Evolutionary conservation across 1,140 invertebrate species (phyloP).

Genomic region (Schlechtendalia chinensis): DNA sequence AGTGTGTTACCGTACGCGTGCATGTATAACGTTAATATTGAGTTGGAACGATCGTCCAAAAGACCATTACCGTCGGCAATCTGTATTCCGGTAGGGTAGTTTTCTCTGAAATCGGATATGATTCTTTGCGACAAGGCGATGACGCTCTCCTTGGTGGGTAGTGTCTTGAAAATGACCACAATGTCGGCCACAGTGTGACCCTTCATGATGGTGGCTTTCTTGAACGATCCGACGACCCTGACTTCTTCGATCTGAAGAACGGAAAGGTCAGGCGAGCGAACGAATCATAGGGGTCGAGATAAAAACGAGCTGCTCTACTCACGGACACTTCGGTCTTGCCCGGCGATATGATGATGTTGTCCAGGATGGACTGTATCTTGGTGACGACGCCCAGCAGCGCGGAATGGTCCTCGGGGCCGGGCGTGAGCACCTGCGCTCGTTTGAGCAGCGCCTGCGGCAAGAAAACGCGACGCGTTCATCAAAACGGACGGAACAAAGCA

Average conservation of each 20-base stretch:
- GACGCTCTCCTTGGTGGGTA: conserved; percentile 93
- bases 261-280: too few relatives aligned
- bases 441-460: conserved; percentile 83
- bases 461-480: too few relatives aligned
- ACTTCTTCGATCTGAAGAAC: conserved; percentile 89
- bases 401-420: conserved; percentile 83
- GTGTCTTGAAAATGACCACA: conserved; percentile 95
- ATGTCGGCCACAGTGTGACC: conserved; percentile 94
- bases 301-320: too few relatives aligned
- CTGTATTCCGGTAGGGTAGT: conserved; percentile 18
- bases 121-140: conserved; percentile 57
- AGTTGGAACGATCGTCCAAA: too few relatives aligned
- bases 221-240: conserved; percentile 93
- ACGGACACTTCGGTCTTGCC: conserved; percentile 94
- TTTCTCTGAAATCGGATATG: conserved; percentile 38
- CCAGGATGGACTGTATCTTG: conserved; percentile 87
- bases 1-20: not conserved
- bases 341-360: conserved; percentile 89
- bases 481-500: too few relatives aligned
- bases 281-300: too few relatives aligned
- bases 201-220: conserved; percentile 96
- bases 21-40: not conserved
- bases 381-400: conserved; percentile 88
- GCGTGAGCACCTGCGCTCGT: conserved; percentile 85
- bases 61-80: conserved; percentile 38